Evolutionary conservation across 2,888 invertebrate species (phyloP).

Genomic region (Lasioglossum figueresi): DNA sequence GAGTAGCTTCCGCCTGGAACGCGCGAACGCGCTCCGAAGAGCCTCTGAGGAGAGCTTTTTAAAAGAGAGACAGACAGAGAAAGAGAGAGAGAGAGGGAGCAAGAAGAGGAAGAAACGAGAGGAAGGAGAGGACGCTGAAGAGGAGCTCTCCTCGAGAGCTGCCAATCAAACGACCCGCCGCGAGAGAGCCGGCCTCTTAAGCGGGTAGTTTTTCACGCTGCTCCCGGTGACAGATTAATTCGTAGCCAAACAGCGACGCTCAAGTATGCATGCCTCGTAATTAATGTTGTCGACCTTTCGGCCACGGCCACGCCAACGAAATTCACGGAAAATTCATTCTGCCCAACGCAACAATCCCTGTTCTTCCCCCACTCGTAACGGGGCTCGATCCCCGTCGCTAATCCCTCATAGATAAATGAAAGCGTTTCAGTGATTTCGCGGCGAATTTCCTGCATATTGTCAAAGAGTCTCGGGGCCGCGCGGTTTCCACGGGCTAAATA

Average conservation of each 20-base stretch:
- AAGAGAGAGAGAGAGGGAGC: conserved; percentile 33
- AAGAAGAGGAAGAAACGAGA: background rate
- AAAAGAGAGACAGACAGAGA: conserved; percentile 38
- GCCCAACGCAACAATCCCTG: background rate
- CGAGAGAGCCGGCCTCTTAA: conserved; percentile 68
- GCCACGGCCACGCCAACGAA: background rate
- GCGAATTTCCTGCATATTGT: conserved; percentile 15
- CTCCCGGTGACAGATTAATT: conserved; percentile 71
- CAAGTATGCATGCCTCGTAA: conserved; percentile 60
- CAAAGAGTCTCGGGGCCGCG: conserved; percentile 26
- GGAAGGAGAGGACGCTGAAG: conserved; percentile 35
- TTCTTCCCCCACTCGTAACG: background rate
- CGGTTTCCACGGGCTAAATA: conserved; percentile 44
- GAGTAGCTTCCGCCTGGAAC: conserved; percentile 64
- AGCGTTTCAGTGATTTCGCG: conserved; percentile 4
- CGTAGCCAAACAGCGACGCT: conserved; percentile 67
- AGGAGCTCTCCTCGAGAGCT: conserved; percentile 67
- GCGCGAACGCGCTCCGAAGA: conserved; percentile 48
- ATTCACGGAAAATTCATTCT: background rate
- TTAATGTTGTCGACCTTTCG: conserved; percentile 55
- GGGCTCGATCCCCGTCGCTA: background rate
- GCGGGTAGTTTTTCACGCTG: conserved; percentile 71
- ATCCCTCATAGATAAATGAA: background rate
- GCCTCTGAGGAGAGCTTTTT: conserved; percentile 55
- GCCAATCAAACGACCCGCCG: conserved; percentile 72